phyloP scores from a whole-genome alignment of 2,797 vertebrate species.

The Melopsittacus undulatus region DNA sequence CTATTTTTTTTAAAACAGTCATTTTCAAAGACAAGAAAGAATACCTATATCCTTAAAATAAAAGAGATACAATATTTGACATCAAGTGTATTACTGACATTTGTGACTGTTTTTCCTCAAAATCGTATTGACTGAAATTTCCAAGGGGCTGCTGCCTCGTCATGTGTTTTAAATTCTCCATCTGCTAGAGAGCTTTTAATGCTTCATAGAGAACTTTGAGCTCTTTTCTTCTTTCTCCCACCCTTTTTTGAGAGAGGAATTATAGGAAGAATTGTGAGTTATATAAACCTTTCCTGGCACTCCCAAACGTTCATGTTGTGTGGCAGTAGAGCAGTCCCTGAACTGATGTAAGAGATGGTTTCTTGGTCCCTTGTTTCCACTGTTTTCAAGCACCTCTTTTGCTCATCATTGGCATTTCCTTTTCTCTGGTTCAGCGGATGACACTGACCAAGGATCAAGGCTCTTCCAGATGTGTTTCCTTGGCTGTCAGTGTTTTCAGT shows the following conservation, averaged over 20 bases:
- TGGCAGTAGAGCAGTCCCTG: neutral
- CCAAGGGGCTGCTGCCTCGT: neutral
- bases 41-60: neutral
- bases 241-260: neutral
- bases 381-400: neutral
- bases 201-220: neutral
- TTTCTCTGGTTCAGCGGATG: neutral
- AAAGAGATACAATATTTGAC: neutral
- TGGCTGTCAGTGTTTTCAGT: neutral
- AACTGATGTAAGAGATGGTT: neutral
- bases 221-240: neutral
- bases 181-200: neutral
- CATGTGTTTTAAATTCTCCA: neutral
- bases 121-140: neutral
- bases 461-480: neutral
- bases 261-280: neutral
- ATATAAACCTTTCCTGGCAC: neutral
- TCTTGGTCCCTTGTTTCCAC: neutral
- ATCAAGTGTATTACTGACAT: neutral
- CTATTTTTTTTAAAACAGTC: neutral
- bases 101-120: neutral
- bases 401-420: neutral
- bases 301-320: neutral
- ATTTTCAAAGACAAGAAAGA: neutral
- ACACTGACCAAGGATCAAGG: neutral